Percentiles rank a stretch among this genome's conserved stretches.
Conservation (phyloP, 2,113 vertebrate species). For the Ahaetulla prasina region DNA sequence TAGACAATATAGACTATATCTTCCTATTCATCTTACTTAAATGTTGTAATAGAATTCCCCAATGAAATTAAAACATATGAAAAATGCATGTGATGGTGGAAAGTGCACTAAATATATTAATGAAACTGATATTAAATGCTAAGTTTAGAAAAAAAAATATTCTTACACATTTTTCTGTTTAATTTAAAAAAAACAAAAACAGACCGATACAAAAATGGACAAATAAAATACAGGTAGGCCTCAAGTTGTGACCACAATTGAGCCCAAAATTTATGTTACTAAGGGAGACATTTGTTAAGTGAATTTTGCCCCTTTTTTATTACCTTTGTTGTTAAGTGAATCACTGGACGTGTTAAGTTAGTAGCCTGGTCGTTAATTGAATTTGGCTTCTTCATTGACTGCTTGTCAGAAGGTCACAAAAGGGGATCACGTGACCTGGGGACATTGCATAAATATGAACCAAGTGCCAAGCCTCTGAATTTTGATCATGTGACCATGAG, state of each 20-base stretch:
- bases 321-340: neutral
- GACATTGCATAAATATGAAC: neutral
- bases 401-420: neutral
- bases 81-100: neutral
- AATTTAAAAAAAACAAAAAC: neutral
- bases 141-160: neutral
- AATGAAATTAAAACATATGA: neutral
- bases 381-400: neutral
- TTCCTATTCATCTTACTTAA: neutral
- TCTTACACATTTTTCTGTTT: neutral
- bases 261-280: neutral
- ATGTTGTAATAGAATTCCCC: neutral
- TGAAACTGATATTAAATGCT: neutral
- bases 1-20: neutral
- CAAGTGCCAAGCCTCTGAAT: neutral
- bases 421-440: neutral
- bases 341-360: neutral
- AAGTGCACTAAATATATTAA: neutral
- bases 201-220: neutral
- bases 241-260: neutral
- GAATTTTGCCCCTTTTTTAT: neutral
- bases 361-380: neutral
- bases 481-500: neutral
- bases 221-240: neutral
- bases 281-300: neutral